phyloP scores from a whole-genome alignment of 2,888 invertebrate species.

The Aphodius sticticus region DNA sequence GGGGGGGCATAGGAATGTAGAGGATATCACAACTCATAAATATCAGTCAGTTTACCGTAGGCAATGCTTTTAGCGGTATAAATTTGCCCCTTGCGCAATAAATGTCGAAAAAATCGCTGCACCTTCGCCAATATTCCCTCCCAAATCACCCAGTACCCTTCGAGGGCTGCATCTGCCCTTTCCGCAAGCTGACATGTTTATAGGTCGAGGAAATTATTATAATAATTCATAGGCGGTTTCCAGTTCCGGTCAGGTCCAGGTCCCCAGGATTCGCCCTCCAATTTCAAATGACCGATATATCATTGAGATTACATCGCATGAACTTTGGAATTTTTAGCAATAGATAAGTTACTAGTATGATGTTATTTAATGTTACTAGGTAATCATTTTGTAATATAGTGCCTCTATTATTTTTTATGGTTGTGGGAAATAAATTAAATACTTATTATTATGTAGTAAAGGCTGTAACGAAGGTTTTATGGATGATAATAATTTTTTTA shows the following conservation, averaged over 20 bases:
- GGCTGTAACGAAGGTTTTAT: too few species aligned
- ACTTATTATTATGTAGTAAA: too few species aligned
- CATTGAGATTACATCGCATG: not conserved
- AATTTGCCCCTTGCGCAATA: not conserved
- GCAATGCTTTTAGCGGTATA: not conserved
- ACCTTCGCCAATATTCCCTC: not conserved
- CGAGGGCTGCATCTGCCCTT: not conserved
- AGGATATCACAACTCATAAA: not conserved
- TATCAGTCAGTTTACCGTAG: not conserved
- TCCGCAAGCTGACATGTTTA: not conserved
- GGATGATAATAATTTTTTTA: too few species aligned
- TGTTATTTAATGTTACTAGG: too few species aligned
- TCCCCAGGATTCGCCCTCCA: not conserved
- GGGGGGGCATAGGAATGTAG: too few species aligned
- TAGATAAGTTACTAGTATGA: too few species aligned
- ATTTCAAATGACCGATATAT: not conserved
- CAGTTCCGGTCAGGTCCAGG: not conserved
- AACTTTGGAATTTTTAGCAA: too few species aligned
- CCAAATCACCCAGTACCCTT: not conserved
- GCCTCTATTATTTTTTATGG: too few species aligned
- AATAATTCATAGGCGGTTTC: conserved; percentile 4
- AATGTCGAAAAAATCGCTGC: not conserved
- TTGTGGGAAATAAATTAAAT: too few species aligned
- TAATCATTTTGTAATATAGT: too few species aligned
- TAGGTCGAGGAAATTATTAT: not conserved